These are phyloP conservation scores for Clavelina lepadiformis DNA, from an alignment of 23 tunicate genomes.

Conservation along the genomic window DNA sequence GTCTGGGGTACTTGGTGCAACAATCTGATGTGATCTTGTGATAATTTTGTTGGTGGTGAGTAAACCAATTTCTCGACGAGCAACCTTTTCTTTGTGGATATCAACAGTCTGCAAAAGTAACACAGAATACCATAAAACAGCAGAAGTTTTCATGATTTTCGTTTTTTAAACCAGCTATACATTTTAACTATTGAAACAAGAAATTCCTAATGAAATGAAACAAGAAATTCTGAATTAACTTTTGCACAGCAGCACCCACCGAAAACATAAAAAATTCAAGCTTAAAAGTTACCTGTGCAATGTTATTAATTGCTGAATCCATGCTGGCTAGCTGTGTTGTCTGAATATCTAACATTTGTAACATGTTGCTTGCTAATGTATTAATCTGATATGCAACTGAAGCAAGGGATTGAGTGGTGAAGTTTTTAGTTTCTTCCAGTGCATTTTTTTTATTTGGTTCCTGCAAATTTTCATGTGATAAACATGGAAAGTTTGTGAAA, in stretches of 20 bases:
- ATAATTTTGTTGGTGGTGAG: slow-evolving; percentile 72
- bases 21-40: slow-evolving; percentile 63
- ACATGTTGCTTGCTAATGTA: slow-evolving; percentile 90
- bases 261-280: not conserved
- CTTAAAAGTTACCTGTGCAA: slow-evolving; percentile 49
- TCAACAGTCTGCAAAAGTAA: slow-evolving; percentile 67
- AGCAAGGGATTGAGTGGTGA: slow-evolving; percentile 94
- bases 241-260: not conserved
- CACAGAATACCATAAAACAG: not conserved
- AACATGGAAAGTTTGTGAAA: not conserved
- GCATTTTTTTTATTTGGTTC: slow-evolving; percentile 87
- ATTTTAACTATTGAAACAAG: not conserved
- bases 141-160: too few species aligned
- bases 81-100: slow-evolving; percentile 95
- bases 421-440: slow-evolving; percentile 89
- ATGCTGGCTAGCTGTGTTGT: slow-evolving; percentile 80
- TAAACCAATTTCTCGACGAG: slow-evolving; percentile 85
- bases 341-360: slow-evolving; percentile 87
- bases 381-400: slow-evolving; percentile 98
- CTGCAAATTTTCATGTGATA: slow-evolving; percentile 16
- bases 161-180: not conserved
- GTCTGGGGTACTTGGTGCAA: slow-evolving; percentile 77
- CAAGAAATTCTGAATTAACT: not conserved
- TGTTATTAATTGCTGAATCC: slow-evolving; percentile 82
- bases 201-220: not conserved